phyloP scores from a whole-genome alignment of 37 sponge, comb jelly and placozoan genomes.

The Aplysina aerophoba region DNA sequence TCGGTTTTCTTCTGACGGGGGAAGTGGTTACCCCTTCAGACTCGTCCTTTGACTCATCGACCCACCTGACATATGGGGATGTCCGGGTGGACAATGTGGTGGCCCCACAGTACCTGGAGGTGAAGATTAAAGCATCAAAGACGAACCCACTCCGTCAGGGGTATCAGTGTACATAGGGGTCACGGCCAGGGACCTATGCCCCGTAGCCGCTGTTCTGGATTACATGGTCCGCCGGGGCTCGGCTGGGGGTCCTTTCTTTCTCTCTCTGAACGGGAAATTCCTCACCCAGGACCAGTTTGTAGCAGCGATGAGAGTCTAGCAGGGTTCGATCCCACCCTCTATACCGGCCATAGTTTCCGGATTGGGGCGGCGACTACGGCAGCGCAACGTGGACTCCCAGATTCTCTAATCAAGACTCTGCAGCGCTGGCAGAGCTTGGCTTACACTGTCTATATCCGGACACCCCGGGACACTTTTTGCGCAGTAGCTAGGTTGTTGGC shows the following conservation, averaged over 20 bases:
- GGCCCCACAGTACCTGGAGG: neutral
- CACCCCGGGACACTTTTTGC: neutral
- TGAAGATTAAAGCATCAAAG: conserved; percentile 20
- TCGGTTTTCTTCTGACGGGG: conserved; percentile 29
- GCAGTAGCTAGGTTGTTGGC: no score
- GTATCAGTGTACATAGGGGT: conserved; percentile 18
- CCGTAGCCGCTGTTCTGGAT: conserved; percentile 26
- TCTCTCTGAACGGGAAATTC: neutral
- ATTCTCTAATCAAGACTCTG: neutral
- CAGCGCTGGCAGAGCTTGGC: neutral
- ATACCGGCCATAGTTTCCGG: neutral
- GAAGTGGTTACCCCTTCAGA: neutral
- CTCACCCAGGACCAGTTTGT: conserved; percentile 1
- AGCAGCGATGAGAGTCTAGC: neutral
- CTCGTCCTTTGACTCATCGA: neutral
- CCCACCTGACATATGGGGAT: conserved; percentile 7
- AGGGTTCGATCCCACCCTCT: neutral
- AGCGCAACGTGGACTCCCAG: neutral
- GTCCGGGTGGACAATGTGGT: neutral
- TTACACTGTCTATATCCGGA: neutral
- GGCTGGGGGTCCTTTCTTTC: conserved; percentile 31
- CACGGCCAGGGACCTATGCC: conserved; percentile 21
- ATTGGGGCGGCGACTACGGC: conserved; percentile 17
- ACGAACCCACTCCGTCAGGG: conserved; percentile 31
- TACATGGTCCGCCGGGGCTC: conserved; percentile 25